phyloP scores from a whole-genome alignment of 2,113 vertebrate genomes.

The Bettongia penicillata region DNA sequence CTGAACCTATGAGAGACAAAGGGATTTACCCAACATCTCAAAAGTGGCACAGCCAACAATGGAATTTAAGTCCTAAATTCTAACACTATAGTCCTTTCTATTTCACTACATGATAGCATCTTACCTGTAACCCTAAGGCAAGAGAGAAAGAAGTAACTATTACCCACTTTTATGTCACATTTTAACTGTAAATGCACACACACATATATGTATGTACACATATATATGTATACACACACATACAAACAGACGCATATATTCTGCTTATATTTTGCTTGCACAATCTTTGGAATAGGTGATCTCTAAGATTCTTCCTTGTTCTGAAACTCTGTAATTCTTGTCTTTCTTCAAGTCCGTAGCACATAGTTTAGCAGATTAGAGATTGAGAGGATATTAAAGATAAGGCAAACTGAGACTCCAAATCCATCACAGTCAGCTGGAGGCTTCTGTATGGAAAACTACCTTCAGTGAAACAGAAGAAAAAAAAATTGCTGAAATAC shows the following conservation, averaged over 20 bases:
- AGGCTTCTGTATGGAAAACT: background rate
- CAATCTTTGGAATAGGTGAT: background rate
- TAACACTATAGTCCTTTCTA: background rate
- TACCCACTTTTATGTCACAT: background rate
- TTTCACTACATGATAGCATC: background rate
- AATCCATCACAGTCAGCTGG: background rate
- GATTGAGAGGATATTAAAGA: conserved; percentile 12
- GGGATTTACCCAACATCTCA: background rate
- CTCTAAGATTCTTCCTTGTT: background rate
- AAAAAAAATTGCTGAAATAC: conserved; percentile 42
- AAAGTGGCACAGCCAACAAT: background rate
- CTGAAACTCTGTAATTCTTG: background rate
- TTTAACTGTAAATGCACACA: background rate
- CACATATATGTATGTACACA: accelerated
- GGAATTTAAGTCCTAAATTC: background rate
- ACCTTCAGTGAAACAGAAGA: background rate
- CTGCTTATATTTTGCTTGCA: background rate
- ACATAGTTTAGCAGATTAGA: background rate
- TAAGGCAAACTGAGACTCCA: conserved; percentile 3
- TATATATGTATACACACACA: background rate
- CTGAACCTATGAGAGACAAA: background rate
- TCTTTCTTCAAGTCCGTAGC: background rate
- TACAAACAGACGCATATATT: background rate
- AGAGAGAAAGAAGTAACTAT: background rate
- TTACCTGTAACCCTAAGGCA: background rate